Base-by-base conservation (phyloP, 2,888 invertebrate genomes). In the Zaprionus bogoriensis region DNA sequence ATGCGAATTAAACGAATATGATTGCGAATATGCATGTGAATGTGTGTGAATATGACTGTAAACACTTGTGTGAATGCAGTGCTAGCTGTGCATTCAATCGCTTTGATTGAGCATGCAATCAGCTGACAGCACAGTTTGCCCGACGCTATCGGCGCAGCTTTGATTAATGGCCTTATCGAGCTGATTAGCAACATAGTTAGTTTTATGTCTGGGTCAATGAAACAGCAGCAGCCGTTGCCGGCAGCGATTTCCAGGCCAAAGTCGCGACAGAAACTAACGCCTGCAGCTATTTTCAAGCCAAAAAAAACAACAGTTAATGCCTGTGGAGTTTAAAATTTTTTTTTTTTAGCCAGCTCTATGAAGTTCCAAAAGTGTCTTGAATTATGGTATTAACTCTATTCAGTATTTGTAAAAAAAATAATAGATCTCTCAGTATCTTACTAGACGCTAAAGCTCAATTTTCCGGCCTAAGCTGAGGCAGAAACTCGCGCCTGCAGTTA, bases 21-120 rank as follows among this genome's bases (percentile, higher is more conserved):
- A 51, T 53, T 67, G 55, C 32, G 62, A 65, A 57, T 63, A 38
- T 61, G 60, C 41, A 48, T 65, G 27, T 28, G 12, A 25, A 50
- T 76, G 50, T 47, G 50, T 47, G 25, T 25, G 39, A 32, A 55
- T 65, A 10, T 27, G 28, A 46, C 48, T 59, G 22, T 59, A 48
- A 50, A 59, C 54, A 47, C 20, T 48, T 39, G 52, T 62, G 48
- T 68, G 59, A 47, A 32, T 25, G 44, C 28, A 61, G 23, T 45
- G 54, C 52, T 38, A 30, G 47, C 39, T 61, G 74, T 59, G 55
- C 63, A 74, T 67, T 54, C 74, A 74, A 67, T 64, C 63, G 47
- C 39, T 41, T 65, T 44, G 27, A 57, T 53, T 69, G 47, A 38
- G 70, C 65, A 71, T 65, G 69, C 65, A 53, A 72, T 45, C 54